phyloP scores from a whole-genome alignment of 2,888 invertebrate genomes.

The Drosophila prostipennis region DNA sequence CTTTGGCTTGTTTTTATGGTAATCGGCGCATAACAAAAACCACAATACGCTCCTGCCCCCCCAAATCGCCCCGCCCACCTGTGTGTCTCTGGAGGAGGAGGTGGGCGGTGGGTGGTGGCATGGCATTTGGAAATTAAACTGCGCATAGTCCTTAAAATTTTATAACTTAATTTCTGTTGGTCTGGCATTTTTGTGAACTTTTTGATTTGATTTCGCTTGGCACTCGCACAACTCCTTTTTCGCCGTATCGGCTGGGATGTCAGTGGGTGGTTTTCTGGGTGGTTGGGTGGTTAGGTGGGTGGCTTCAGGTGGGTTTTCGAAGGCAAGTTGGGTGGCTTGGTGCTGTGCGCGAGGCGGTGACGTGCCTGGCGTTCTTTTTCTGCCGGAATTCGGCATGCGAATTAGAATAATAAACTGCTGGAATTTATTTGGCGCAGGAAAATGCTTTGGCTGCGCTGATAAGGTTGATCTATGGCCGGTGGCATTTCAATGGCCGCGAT shows the following conservation, averaged over 20 bases:
- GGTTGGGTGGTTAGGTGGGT: not conserved
- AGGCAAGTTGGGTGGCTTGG: not conserved
- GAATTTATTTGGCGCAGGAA: constrained; percentile 76
- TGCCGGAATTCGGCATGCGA: constrained; percentile 59
- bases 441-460: constrained; percentile 72
- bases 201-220: constrained; percentile 74
- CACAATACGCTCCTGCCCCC: constrained; percentile 15
- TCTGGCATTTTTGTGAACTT: constrained; percentile 78
- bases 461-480: constrained; percentile 73
- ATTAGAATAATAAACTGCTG: constrained; percentile 75
- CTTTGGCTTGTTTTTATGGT: constrained; percentile 69
- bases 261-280: constrained; percentile 3
- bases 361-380: constrained; percentile 45
- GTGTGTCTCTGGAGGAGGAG: constrained; percentile 29
- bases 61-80: constrained; percentile 52
- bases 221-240: constrained; percentile 42
- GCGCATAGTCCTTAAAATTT: constrained; percentile 76
- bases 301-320: not conserved
- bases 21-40: constrained; percentile 62
- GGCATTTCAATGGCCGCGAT: constrained; percentile 64
- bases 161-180: constrained; percentile 75
- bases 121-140: constrained; percentile 76
- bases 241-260: constrained; percentile 13
- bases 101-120: constrained; percentile 44
- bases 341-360: constrained; percentile 11